Evolutionary conservation across 2,888 invertebrate genomes (phyloP).

Genomic region (Papilio elwesi): DNA sequence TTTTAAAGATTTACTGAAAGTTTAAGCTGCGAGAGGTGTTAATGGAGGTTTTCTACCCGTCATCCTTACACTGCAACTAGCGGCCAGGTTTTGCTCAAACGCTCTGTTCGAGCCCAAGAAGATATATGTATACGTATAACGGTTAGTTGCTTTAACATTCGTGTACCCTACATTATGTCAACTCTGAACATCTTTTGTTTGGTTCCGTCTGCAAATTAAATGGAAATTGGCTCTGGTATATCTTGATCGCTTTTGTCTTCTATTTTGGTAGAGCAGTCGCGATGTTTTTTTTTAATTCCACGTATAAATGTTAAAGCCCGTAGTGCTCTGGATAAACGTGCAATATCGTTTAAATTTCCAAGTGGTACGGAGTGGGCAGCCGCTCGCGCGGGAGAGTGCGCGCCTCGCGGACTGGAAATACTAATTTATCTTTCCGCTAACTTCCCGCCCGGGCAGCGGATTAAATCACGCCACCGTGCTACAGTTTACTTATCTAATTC

Average conservation of each 20-base stretch:
- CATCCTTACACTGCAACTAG: no score
- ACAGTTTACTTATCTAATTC: background rate
- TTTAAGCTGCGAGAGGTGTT: background rate
- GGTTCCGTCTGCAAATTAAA: no score
- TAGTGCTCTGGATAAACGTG: background rate
- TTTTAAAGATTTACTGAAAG: background rate
- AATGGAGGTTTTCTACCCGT: no score
- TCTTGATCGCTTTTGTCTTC: no score
- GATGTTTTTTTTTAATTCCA: background rate
- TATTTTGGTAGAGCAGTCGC: no score
- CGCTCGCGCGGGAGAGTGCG: background rate
- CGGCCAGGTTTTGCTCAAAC: no score
- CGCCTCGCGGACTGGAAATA: constrained; percentile 8
- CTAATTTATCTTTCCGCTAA: constrained; percentile 18
- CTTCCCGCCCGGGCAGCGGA: constrained; percentile 1
- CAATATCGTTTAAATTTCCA: constrained; percentile 1
- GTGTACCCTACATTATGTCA: no score
- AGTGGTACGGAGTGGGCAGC: background rate
- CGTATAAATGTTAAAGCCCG: background rate
- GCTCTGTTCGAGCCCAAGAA: no score
- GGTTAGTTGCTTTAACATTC: no score
- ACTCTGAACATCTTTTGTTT: no score
- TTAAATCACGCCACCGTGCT: background rate
- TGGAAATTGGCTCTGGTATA: no score
- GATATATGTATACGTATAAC: no score